Evolutionary conservation across 1,140 invertebrate genomes (phyloP), one percentile per base, ranked within the genome.

Genomic region (Leguminivora glycinivorella): DNA sequence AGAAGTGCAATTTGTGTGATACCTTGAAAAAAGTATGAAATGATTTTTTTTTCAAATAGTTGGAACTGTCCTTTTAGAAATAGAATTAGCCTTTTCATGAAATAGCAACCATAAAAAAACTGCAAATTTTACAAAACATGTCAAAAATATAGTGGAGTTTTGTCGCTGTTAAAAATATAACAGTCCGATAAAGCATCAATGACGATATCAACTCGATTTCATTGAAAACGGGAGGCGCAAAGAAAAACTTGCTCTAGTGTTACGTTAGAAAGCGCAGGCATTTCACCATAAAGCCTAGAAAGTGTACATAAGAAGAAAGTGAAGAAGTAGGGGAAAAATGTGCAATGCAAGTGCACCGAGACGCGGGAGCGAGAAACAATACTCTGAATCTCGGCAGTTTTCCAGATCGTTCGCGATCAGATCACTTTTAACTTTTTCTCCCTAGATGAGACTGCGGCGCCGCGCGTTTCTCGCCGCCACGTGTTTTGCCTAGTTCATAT

Each of bases 221-320:
- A 88, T 89, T 83, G 74, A 79, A 82, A 87, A 88, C 83, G 75
- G 75, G 78, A 78, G 79, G 67, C 73, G 77, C 68, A 76, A 78
- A 84, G 84, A 89, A 91, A 91, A 90, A 89, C 89, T 90, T 90
- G 88, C 88, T 88, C 88, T 89, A 75, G 81, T 83, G 84, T 83
- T 86, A 87, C 83, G 87, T 85, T 91, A 87, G 89, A 91, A 90
- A 91, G 87, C 86, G 84, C 80, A 84, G 80, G 78, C 84, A 89
- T 89, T 90, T 91, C 89, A 84, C 89, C 88, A 90, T 89, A 80
- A 85, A 89, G 77, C 79, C 81, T 91, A 90, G 89, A 91, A 90
- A 91, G 89, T 91, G 85, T 89, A 88, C 77, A 85, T 83, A 85
- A 82, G 85, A 91, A 89, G 88, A 91, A 91, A 91, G 89, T 91